phyloP scores from a whole-genome alignment of 2,113 vertebrate genomes.

The Thunnus maccoyii region DNA sequence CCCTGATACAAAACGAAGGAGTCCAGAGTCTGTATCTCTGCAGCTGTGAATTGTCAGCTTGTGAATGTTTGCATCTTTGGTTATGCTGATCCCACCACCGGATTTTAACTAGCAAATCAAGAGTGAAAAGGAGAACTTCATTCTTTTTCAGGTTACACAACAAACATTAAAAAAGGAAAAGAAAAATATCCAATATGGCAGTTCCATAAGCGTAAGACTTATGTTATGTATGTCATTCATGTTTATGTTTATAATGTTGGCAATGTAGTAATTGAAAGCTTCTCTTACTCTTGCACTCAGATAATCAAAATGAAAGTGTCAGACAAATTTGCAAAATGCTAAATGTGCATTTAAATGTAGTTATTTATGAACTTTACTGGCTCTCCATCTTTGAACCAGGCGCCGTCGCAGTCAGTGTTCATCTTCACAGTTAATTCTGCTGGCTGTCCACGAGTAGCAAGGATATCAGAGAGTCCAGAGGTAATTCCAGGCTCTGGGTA shows the following conservation, averaged over 20 bases:
- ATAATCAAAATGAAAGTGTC: background rate
- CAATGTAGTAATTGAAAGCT: background rate
- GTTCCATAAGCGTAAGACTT: background rate
- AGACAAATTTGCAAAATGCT: background rate
- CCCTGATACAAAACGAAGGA: slow-evolving; percentile 85
- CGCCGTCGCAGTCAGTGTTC: slow-evolving; percentile 74
- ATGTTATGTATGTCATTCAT: background rate
- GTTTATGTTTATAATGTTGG: background rate
- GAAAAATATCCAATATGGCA: background rate
- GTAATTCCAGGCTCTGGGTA: slow-evolving; percentile 73
- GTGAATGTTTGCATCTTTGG: slow-evolving; percentile 82
- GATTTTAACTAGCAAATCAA: slow-evolving; percentile 76
- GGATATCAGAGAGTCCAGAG: slow-evolving; percentile 80
- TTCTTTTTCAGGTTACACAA: background rate
- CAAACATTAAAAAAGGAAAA: background rate
- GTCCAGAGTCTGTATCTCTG: slow-evolving; percentile 80
- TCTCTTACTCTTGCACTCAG: background rate
- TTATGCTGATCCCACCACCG: slow-evolving; percentile 69
- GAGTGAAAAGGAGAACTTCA: background rate
- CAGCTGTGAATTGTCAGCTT: slow-evolving; percentile 80
- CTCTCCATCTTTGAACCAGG: slow-evolving; percentile 88
- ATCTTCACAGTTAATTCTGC: slow-evolving; percentile 81
- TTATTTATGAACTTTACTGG: slow-evolving; percentile 75
- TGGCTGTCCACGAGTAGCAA: slow-evolving; percentile 77
- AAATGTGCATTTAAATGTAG: background rate